phyloP scores from a whole-genome alignment of 2,113 vertebrate genomes.

The Phainopepla nitens region DNA sequence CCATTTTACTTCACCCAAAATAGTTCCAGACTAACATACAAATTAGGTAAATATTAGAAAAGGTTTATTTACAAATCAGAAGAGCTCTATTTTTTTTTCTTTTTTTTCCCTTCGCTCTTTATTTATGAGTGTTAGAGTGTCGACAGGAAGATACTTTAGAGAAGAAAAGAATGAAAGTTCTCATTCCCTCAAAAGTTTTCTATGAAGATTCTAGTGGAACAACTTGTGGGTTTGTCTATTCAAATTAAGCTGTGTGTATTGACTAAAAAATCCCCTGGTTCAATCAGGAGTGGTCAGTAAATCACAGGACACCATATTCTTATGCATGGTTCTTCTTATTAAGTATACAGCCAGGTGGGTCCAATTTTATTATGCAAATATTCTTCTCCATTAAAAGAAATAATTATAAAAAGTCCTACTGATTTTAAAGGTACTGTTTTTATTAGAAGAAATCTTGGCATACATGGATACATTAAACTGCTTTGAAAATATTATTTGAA shows the following conservation, averaged over 20 bases:
- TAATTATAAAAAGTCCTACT: neutral
- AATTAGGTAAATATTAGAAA: neutral
- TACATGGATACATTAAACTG: neutral
- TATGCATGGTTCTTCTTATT: neutral
- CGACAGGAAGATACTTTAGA: neutral
- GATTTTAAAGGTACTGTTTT: neutral
- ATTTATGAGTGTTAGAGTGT: neutral
- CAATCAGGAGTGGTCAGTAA: neutral
- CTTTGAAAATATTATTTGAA: neutral
- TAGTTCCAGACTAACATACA: neutral
- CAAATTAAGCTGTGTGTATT: neutral
- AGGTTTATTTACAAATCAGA: neutral
- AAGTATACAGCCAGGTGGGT: neutral
- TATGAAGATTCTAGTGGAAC: neutral
- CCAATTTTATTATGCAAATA: neutral
- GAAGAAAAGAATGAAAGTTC: neutral
- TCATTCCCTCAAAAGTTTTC: neutral
- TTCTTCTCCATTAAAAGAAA: neutral
- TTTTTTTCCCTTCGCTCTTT: neutral
- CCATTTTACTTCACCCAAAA: neutral
- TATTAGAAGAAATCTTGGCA: neutral
- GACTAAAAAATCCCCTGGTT: neutral
- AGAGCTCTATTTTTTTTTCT: accelerated
- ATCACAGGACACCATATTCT: neutral
- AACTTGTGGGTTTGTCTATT: neutral